Evolutionary conservation across 1,140 invertebrate species (phyloP), one percentile per base, ranked within the genome.

Genomic region (Fopius arisanus): DNA sequence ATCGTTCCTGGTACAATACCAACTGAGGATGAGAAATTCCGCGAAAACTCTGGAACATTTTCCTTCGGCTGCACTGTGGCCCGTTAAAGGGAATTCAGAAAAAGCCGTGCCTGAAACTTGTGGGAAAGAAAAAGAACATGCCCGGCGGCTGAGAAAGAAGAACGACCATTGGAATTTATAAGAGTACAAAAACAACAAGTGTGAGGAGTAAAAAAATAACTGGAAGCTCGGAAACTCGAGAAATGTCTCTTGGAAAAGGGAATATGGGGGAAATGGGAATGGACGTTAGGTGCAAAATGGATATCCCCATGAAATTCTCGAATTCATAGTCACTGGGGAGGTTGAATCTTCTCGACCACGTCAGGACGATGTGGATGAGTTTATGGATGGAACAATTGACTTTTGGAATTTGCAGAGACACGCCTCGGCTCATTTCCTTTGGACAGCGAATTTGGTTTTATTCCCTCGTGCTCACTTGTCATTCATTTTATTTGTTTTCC

Each of bases 291-390:
- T 40, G 70, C 59, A 43, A 68, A 70, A 59, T 59, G 68, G 68
- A 59, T 51, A 51, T 66, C 67, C 63, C 67, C 71, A 73, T 73
- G 71, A 73, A 73, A 73, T 62, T 73, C 62, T 66, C 37, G 51
- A 73, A 73, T 67, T 66, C 71, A 73, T 73, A 62, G 71, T 73
- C 71, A 40, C 7, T 23, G 26, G 29, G 19, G 63, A 43, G 37
- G 48, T 51, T 67, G 63, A 73, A 73, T 67, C 37, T 37, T 28
- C 5, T 19, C 23, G 51, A 16, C 12, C n/a, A 63, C 23, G 40
- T 23, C 14, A 9, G 19, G 19, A 37, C n/a, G 9, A 1, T 40
- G 68, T 51, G 31, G 28, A 33, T 21, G 23, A 26, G 31, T 51
- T 26, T 70, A 37, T 37, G 51, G 51, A 59, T 23, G 33, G 6